These are phyloP conservation scores for Unio pictorum DNA, from an alignment of 2,888 invertebrate genomes.

Conservation along the genomic window DNA sequence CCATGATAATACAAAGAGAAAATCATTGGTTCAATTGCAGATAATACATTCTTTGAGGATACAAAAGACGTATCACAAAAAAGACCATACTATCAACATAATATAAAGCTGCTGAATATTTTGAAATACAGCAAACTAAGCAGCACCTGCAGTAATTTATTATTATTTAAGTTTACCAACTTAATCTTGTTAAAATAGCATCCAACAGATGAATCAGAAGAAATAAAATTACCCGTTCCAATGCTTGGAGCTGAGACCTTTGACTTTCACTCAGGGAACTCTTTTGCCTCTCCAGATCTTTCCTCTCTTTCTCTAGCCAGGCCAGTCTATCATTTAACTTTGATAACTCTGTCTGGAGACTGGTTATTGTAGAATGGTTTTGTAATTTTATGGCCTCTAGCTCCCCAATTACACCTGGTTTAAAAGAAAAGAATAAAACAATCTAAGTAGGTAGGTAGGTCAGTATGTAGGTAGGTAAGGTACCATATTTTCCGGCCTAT, in stretches of 20 bases:
- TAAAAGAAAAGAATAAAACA: no score
- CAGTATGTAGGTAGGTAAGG: no score
- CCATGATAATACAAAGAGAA: no score
- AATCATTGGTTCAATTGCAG: no score
- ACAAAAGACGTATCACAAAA: no score
- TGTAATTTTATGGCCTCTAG: conserved; percentile 65
- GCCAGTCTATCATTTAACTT: conserved; percentile 55
- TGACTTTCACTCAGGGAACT: conserved; percentile 49
- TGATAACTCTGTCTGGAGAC: conserved; percentile 49
- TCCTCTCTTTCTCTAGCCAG: conserved; percentile 59
- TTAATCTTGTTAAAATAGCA: not conserved
- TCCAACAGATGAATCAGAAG: not conserved
- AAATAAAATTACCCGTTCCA: conserved; percentile 52
- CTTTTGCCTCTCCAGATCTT: conserved; percentile 47
- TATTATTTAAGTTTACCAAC: not conserved
- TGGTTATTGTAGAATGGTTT: conserved; percentile 58
- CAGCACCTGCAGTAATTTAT: no score
- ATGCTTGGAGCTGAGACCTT: conserved; percentile 40
- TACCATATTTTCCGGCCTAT: no score
- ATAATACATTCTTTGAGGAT: no score
- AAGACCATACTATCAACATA: no score
- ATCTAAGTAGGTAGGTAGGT: no score
- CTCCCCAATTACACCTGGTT: conserved; percentile 62
- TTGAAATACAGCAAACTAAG: no score
- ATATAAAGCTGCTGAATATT: no score